Evolutionary conservation across 64 coral and sea anemone species (phyloP), one percentile per base, ranked within the genome.

Genomic region (Stylophora pistillata): DNA sequence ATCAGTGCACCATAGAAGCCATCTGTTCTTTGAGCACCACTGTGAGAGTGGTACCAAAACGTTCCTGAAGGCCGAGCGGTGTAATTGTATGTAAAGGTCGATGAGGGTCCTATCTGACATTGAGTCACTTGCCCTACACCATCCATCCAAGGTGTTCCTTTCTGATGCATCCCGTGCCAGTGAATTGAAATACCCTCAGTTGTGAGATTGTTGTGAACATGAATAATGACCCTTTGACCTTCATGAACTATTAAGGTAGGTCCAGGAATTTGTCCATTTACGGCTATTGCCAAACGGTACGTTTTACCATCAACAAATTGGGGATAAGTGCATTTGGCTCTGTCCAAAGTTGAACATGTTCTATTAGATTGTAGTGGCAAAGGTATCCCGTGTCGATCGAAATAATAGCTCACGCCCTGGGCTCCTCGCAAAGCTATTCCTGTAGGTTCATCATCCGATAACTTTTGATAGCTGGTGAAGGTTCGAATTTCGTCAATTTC

Each of bases 181-280:
- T 94, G 87, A 70, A 94, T 90, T 47, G 93, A 86, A 15, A 90
- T 86, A 11, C 81, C 93, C 37, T 94, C 93, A 75, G 25, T 86
- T 1, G 84, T 68, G 18, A 89, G 87, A 30, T 79, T 26, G 33
- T 93, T 93, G 32, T 77, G 26, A 63, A 93, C 91, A 21, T 29
- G 74, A 27, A 93, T 26, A 79, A 60, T 15, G 63, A 88, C 59
- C 16, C 15, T 32, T 74, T 80, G 62, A 23, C 78, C 85, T 76
- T 95, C 89, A 28, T 60, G 31, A 41, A 91, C 77, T 77, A 91
- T 89, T 17, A 95, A 66, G 27, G 94, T 95, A 30, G 94, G 89
- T 30, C 89, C 89, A 55, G 94, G 94, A 71, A 91, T 91, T 69
- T 75, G 89, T 26, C 81, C 89, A 85, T 95, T 95, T 23, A 91